Percentiles rank a stretch among this genome's conserved stretches.
phyloP scores from a whole-genome alignment of 2,113 vertebrate species.

The Psephotus haematonotus region DNA sequence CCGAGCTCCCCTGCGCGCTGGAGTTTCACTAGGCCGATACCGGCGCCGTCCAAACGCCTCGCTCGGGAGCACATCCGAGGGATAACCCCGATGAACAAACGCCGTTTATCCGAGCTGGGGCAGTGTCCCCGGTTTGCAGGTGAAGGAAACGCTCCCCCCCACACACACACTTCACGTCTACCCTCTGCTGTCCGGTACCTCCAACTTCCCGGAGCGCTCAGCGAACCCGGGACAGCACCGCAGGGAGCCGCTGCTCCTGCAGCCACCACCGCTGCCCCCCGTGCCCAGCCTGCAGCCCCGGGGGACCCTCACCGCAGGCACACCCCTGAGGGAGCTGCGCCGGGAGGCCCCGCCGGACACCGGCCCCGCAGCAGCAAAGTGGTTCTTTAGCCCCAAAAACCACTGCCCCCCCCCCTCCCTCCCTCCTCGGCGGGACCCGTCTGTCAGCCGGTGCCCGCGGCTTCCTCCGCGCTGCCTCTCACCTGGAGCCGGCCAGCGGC shows the following conservation, averaged over 20 bases:
- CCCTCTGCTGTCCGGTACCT: not conserved
- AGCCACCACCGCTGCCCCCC: not conserved
- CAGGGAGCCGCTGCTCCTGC: not conserved
- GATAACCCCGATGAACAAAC: fast-evolving
- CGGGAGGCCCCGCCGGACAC: not conserved
- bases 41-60: not conserved
- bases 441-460: not conserved
- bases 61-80: fast-evolving
- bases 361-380: not conserved
- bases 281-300: not conserved
- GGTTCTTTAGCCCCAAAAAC: not conserved
- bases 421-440: not conserved
- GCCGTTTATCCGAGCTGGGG: not conserved
- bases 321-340: not conserved
- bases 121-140: not conserved
- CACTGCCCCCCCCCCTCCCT: not conserved
- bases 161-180: fast-evolving
- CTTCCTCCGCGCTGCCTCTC: not conserved
- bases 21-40: fast-evolving
- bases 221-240: not conserved
- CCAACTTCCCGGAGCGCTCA: not conserved
- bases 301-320: not conserved
- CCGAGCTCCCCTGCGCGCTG: not conserved
- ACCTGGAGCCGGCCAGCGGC: conserved; percentile 37
- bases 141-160: not conserved